These are phyloP conservation scores for Drosophila mauritiana DNA, from an alignment of 1,140 invertebrate species.

Conservation along the genomic window DNA sequence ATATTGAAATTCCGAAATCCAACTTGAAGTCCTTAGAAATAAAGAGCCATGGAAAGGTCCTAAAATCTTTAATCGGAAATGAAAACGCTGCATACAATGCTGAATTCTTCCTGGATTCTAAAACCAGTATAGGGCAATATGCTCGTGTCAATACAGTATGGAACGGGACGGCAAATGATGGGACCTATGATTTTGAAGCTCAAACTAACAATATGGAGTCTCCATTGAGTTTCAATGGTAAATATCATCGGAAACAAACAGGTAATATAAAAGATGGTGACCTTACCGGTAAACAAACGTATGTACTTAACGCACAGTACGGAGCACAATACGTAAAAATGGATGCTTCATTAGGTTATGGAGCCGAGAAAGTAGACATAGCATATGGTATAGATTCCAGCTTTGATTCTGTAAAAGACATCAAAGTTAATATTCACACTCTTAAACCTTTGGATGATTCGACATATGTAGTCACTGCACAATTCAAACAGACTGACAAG, in stretches of 20 bases:
- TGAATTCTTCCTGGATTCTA: conserved; percentile 46
- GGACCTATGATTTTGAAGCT: conserved; percentile 55
- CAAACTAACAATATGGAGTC: conserved; percentile 46
- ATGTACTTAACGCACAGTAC: conserved; percentile 52
- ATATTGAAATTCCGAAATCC: conserved; percentile 85
- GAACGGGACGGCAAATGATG: conserved; percentile 48
- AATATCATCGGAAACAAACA: conserved; percentile 46
- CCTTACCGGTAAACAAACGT: conserved; percentile 42
- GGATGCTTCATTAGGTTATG: conserved; percentile 30
- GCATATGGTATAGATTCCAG: conserved; percentile 84
- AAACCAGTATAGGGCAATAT: conserved; percentile 54
- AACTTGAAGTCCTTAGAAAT: conserved; percentile 85
- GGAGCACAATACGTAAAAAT: conserved; percentile 61
- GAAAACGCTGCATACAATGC: conserved; percentile 15
- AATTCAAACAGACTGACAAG: conserved; percentile 44
- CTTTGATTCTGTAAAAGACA: conserved; percentile 86
- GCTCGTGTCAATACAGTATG: conserved; percentile 40
- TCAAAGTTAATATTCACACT: conserved; percentile 86
- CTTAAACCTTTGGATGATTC: conserved; percentile 86
- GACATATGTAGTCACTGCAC: conserved; percentile 38
- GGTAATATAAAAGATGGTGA: conserved; percentile 33
- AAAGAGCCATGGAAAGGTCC: conserved; percentile 65
- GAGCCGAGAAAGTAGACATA: conserved; percentile 19
- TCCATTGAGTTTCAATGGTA: conserved; percentile 61
- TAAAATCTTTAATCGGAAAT: conserved; percentile 23